Evolutionary conservation across 2,113 vertebrate genomes (phyloP).

Genomic region (Tachysurus fulvidraco): DNA sequence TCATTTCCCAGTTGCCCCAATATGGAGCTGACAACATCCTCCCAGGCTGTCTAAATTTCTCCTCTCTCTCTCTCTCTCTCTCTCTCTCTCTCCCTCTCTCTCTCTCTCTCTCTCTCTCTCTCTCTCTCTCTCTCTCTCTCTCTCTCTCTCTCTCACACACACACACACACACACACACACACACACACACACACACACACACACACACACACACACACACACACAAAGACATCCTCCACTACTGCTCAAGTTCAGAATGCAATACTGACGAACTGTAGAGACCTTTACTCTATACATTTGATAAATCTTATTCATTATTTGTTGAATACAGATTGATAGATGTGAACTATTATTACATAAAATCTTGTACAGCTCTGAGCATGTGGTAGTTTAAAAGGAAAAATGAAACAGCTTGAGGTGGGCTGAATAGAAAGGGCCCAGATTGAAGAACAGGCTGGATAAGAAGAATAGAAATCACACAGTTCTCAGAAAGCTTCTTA

Average conservation of each 20-base stretch:
- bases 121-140: conserved; percentile 5
- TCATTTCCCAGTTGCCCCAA: conserved; percentile 47
- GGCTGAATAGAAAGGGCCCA: not conserved
- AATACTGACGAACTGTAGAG: not conserved
- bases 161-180: too few species aligned
- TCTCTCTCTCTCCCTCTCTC: conserved; percentile 4
- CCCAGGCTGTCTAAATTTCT: not conserved
- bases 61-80: conserved; percentile 3
- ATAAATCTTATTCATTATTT: not conserved
- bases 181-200: conserved; percentile 18
- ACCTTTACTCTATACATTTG: not conserved
- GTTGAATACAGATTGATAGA: not conserved
- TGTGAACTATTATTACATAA: not conserved
- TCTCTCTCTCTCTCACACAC: not conserved
- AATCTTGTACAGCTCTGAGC: not conserved
- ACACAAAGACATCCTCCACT: not conserved
- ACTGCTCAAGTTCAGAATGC: not conserved
- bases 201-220: conserved; percentile 28
- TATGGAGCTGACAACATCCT: conserved; percentile 27
- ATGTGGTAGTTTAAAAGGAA: conserved; percentile 15
- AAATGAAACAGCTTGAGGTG: conserved; percentile 30
- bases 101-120: conserved; percentile 15
- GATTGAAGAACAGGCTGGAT: conserved; percentile 31
- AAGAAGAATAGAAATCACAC: not conserved
- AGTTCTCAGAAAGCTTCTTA: not conserved